These are phyloP conservation scores for Dromococcyx pavoninus DNA, from an alignment of 2,797 vertebrate species.

Conservation along the genomic window DNA sequence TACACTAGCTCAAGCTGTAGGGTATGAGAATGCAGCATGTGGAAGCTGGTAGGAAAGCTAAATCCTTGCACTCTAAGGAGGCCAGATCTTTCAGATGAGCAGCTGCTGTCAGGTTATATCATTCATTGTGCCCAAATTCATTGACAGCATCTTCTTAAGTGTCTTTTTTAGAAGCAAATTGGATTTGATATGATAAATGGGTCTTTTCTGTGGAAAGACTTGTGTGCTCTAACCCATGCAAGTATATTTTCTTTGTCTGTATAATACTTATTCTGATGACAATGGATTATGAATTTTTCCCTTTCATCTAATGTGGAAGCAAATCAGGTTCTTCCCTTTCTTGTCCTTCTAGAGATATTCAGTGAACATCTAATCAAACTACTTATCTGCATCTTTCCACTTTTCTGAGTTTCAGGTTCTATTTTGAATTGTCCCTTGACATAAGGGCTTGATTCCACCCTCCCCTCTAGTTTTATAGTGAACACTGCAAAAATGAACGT, in stretches of 20 bases:
- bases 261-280: neutral
- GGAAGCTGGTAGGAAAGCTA: neutral
- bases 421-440: neutral
- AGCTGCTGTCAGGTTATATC: neutral
- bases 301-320: neutral
- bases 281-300: neutral
- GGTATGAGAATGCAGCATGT: neutral
- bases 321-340: neutral
- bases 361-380: neutral
- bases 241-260: neutral
- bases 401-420: neutral
- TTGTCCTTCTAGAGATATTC: neutral
- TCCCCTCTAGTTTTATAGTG: neutral
- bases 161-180: neutral
- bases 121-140: neutral
- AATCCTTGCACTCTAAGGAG: neutral
- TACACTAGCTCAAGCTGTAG: neutral
- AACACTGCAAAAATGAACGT: neutral
- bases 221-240: neutral
- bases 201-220: neutral
- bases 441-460: neutral
- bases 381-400: neutral
- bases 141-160: neutral
- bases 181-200: neutral
- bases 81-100: conserved; percentile 9